Evolutionary conservation across 2,113 vertebrate genomes (phyloP).

Genomic region (Anarhynchus alexandrinus): DNA sequence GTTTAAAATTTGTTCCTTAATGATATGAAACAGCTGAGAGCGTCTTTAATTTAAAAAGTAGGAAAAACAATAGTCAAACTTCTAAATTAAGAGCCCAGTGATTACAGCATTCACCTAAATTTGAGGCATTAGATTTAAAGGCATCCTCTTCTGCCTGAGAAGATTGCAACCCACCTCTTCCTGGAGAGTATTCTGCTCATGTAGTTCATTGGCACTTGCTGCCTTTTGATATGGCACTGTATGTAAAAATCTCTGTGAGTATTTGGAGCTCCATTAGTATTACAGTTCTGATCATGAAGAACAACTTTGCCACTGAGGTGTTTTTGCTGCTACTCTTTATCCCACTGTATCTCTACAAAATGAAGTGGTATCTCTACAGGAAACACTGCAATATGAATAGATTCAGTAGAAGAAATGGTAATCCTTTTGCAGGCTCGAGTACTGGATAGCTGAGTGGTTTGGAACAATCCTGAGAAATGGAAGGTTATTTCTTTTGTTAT

Average conservation of each 20-base stretch:
- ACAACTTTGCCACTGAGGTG: background rate
- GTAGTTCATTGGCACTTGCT: background rate
- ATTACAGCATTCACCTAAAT: background rate
- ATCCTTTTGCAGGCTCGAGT: background rate
- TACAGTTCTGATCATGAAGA: background rate
- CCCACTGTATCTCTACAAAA: background rate
- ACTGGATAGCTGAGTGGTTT: background rate
- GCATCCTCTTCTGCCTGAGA: background rate
- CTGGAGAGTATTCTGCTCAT: background rate
- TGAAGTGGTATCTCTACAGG: background rate
- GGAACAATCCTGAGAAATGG: background rate
- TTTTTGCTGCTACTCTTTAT: background rate
- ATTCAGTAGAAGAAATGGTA: background rate
- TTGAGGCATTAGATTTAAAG: background rate
- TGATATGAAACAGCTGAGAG: background rate
- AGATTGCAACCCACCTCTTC: background rate
- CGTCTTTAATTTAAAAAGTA: background rate
- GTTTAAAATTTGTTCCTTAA: background rate
- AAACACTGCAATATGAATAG: background rate
- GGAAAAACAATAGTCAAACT: background rate
- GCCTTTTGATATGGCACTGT: background rate
- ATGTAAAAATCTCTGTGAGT: background rate
- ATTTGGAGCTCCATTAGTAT: background rate
- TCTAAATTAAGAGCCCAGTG: background rate
- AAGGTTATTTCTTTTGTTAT: background rate